Percentiles rank a stretch among this genome's conserved stretches.
These are phyloP conservation scores for Elgonia sp. DNA, from an alignment of 2,888 invertebrate genomes.

Conservation along the genomic window DNA sequence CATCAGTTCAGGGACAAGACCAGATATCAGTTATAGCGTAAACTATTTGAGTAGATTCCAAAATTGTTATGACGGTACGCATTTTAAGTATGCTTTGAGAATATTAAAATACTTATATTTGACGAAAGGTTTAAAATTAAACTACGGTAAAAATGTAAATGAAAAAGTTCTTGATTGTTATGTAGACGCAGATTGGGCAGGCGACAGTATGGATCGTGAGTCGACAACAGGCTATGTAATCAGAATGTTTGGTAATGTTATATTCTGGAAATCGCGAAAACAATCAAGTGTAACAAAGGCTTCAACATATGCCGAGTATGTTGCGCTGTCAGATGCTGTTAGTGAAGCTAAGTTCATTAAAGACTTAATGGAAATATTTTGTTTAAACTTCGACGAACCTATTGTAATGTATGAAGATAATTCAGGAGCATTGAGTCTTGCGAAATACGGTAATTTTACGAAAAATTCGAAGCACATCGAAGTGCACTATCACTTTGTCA, in stretches of 20 bases:
- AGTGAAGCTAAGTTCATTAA: slow-evolving; percentile 58
- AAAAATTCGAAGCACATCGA: slow-evolving; percentile 71
- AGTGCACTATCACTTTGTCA: slow-evolving; percentile 68
- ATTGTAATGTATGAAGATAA: slow-evolving; percentile 67
- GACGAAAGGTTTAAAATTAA: slow-evolving; percentile 63
- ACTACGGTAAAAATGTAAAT: slow-evolving; percentile 21
- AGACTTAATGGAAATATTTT: slow-evolving; percentile 43
- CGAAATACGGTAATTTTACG: slow-evolving; percentile 70
- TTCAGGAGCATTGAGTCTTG: slow-evolving; percentile 61
- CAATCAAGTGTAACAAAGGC: slow-evolving; percentile 68
- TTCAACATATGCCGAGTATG: slow-evolving; percentile 67
- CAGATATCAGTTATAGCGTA: slow-evolving; percentile 57
- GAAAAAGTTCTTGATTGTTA: slow-evolving; percentile 50
- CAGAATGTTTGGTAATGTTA: slow-evolving; percentile 62
- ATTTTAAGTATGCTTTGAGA: slow-evolving; percentile 66
- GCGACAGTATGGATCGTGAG: slow-evolving; percentile 70
- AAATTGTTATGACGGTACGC: slow-evolving; percentile 51
- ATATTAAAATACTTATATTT: slow-evolving; percentile 56
- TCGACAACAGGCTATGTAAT: slow-evolving; percentile 75
- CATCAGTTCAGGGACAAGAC: slow-evolving; percentile 59
- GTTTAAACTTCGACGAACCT: slow-evolving; percentile 45
- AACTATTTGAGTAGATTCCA: slow-evolving; percentile 68
- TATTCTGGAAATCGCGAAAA: slow-evolving; percentile 73
- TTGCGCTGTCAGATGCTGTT: slow-evolving; percentile 68
- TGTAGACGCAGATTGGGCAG: slow-evolving; percentile 74